phyloP scores from a whole-genome alignment of 1,140 invertebrate genomes.

The Trachymyrmex septentrionalis region DNA sequence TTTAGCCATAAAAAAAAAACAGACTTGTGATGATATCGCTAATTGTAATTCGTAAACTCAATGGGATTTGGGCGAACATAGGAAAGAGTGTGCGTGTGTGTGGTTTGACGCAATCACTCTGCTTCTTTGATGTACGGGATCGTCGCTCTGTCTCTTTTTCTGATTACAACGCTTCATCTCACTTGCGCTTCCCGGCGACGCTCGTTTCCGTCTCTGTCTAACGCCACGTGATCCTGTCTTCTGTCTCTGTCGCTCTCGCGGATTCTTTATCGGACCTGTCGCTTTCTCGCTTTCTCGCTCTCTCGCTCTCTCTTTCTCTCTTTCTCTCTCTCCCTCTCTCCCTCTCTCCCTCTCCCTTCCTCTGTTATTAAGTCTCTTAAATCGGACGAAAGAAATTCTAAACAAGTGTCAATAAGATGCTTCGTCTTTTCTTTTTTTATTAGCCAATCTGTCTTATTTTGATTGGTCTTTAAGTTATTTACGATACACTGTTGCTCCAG shows the following conservation, averaged over 20 bases:
- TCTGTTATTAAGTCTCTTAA: background rate
- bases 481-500: slow-evolving; percentile 17
- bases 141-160: slow-evolving; percentile 51
- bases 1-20: too few species aligned
- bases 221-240: slow-evolving; percentile 15
- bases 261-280: slow-evolving; percentile 9
- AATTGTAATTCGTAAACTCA: slow-evolving; percentile 28
- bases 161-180: background rate
- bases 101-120: slow-evolving; percentile 67
- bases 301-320: background rate
- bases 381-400: background rate
- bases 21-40: background rate
- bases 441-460: background rate
- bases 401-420: slow-evolving; percentile 20
- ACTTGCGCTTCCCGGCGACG: background rate
- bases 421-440: background rate
- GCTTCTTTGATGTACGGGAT: slow-evolving; percentile 23
- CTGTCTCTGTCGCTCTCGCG: background rate
- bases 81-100: background rate
- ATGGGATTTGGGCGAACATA: background rate
- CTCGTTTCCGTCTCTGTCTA: background rate
- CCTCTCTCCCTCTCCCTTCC: background rate
- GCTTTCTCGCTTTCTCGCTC: slow-evolving; percentile 5
- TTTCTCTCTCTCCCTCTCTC: background rate
- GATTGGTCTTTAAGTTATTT: slow-evolving; percentile 32